phyloP scores from a whole-genome alignment of 1,140 invertebrate genomes.

The Saccostrea glomerata region DNA sequence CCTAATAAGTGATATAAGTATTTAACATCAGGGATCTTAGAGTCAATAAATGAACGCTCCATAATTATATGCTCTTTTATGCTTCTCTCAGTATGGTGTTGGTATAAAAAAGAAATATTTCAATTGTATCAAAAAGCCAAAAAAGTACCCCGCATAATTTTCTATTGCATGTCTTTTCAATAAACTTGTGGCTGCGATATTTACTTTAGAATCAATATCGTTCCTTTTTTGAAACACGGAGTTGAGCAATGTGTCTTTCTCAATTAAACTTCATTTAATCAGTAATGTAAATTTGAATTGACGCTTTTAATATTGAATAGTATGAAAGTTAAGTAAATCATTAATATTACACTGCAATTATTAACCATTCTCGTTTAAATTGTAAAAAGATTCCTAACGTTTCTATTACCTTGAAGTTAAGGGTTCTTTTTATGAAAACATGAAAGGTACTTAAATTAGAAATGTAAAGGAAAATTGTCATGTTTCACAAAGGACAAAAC shows the following conservation, averaged over 20 bases:
- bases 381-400: not conserved
- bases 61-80: slow-evolving; percentile 31
- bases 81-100: not conserved
- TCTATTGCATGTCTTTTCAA: slow-evolving; percentile 9
- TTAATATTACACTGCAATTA: slow-evolving; percentile 37
- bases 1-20: slow-evolving; percentile 32
- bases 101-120: not conserved
- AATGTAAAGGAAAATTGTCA: not conserved
- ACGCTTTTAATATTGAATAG: slow-evolving; percentile 19
- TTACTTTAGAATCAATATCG: slow-evolving; percentile 17
- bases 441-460: not conserved
- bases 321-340: slow-evolving; percentile 33
- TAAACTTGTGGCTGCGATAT: not conserved
- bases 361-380: not conserved
- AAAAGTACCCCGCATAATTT: slow-evolving; percentile 2
- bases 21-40: not conserved
- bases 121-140: slow-evolving; percentile 15
- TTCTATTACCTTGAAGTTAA: not conserved
- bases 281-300: slow-evolving; percentile 30
- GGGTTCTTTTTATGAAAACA: not conserved
- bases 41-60: slow-evolving; percentile 1
- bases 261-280: slow-evolving; percentile 37
- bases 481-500: no score
- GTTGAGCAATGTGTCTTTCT: slow-evolving; percentile 24
- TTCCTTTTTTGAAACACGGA: not conserved